Evolutionary conservation across 92 coral and sea anemone genomes (phyloP), one percentile per base, ranked within the genome.

Genomic region (Actinostola sp.): DNA sequence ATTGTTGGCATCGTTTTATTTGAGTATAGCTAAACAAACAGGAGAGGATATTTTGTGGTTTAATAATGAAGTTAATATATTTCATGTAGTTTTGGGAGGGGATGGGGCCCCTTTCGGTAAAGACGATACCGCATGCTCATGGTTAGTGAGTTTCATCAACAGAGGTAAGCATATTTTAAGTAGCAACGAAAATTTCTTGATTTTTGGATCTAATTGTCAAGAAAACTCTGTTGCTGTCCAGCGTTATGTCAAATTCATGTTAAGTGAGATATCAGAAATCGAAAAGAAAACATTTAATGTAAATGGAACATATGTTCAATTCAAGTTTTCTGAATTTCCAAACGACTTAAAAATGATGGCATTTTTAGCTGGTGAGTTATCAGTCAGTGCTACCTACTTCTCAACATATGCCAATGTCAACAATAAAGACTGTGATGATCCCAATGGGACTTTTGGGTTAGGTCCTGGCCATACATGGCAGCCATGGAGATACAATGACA

Each of bases 131-230:
- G 87, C 93, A 6, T 88, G 72, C 66, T 55, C 83, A 21, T 81
- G 80, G 83, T 82, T 89, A 48, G 86, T 85, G n/a, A 86, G 89
- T 53, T 86, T 89, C 67, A 83, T 89, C 33, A 89, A 89, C 69
- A 75, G 84, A 38, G 88, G 88, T 26, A 84, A 78, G 43, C 82
- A 86, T 67, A 75, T 82, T 31, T 89, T 89, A 65, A 85, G 86
- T 72, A 89, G 88, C 70, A 85, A 64, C 62, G 89, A 82, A 70
- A 82, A 77, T 52, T 81, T 82, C 46, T 54, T 86, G 32, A 81
- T 87, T 58, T 89, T 85, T 48, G 89, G 86, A 9, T 72, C 89
- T 19, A 86, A 89, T 62, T 86, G 91, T 61, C 36, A 62, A 67
- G 83, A 82, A 82, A 78, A 73, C 67, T 78, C 82, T n/a, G 57